Conservation (phyloP, 2,888 invertebrate species). For the Antheraea assamensis region DNA sequence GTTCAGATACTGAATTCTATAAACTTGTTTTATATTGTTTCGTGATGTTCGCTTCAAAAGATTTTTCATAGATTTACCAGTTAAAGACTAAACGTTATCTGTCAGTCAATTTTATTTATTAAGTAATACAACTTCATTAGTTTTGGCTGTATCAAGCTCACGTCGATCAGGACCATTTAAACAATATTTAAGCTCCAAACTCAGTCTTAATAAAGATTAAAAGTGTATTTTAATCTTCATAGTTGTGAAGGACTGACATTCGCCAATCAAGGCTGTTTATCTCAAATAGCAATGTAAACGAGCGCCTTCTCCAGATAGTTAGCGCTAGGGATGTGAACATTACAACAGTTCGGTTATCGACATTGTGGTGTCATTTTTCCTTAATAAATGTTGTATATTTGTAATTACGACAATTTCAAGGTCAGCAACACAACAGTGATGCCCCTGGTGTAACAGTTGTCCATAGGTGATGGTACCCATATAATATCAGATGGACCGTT, state of each 20-base stretch:
- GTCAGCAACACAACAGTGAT: too few relatives aligned
- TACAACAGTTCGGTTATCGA: neutral
- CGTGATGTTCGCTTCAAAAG: too few relatives aligned
- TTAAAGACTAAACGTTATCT: too few relatives aligned
- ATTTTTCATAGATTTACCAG: too few relatives aligned
- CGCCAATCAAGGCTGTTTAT: constrained; percentile 10
- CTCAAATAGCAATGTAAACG: constrained; percentile 12
- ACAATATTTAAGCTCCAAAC: neutral
- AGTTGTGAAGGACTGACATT: constrained; percentile 7
- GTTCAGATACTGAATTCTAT: too few relatives aligned
- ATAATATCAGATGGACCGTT: too few relatives aligned
- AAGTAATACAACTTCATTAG: neutral
- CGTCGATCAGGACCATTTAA: neutral
- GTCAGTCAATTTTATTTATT: too few relatives aligned
- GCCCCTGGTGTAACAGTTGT: too few relatives aligned
- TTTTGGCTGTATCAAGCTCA: neutral
- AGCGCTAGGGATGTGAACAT: neutral
- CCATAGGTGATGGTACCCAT: too few relatives aligned
- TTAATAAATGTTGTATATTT: neutral
- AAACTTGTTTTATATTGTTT: too few relatives aligned
- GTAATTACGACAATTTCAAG: too few relatives aligned
- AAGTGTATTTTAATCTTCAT: constrained; percentile 13
- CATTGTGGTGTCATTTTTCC: neutral
- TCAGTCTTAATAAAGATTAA: neutral
- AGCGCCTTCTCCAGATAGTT: neutral